phyloP scores from a whole-genome alignment of 2,797 vertebrate genomes.

The Sebastes iracundus region DNA sequence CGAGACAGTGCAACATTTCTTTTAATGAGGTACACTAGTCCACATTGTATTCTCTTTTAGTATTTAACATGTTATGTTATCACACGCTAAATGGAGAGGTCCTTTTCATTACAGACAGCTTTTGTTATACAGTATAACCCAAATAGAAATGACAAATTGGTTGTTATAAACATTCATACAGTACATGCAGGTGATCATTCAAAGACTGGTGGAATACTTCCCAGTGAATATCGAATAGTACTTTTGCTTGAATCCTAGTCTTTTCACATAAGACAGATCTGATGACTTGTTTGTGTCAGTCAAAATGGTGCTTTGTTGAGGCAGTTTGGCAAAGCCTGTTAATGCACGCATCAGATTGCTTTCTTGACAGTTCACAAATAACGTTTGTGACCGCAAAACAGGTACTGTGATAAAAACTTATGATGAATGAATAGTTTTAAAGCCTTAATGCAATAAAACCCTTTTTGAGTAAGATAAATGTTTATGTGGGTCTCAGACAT shows the following conservation, averaged over 20 bases:
- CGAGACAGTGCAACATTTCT: neutral
- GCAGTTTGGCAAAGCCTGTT: neutral
- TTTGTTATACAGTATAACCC: neutral
- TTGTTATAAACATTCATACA: neutral
- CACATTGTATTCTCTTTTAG: neutral
- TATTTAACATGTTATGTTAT: neutral
- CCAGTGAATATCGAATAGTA: no score
- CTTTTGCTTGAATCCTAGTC: no score
- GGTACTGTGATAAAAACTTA: neutral
- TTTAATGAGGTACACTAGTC: neutral
- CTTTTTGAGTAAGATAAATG: neutral
- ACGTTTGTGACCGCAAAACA: neutral
- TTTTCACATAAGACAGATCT: no score
- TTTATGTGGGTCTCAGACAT: neutral
- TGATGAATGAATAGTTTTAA: neutral
- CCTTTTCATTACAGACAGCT: neutral
- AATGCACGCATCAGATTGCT: neutral
- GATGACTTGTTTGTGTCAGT: neutral
- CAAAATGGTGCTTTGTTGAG: neutral
- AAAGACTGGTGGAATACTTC: neutral
- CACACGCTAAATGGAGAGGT: neutral
- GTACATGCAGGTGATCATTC: neutral
- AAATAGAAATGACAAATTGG: neutral
- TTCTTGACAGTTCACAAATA: neutral
- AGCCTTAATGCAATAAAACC: neutral